These are phyloP conservation scores for Sitophilus oryzae DNA, from an alignment of 1,140 invertebrate genomes.

Conservation along the genomic window DNA sequence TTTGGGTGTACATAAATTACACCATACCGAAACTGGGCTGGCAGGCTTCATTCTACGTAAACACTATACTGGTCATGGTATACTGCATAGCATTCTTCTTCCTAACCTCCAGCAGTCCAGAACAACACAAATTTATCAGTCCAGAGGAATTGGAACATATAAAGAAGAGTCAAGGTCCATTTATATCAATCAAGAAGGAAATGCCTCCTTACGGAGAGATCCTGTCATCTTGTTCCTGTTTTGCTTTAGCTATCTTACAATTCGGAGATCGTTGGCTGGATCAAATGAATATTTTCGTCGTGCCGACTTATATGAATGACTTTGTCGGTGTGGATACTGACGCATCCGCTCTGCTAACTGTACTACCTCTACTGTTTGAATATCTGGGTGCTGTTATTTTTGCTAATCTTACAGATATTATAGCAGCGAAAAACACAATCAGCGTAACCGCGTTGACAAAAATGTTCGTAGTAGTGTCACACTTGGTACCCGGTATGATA, in stretches of 20 bases:
- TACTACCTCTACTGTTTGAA: slow-evolving; percentile 69
- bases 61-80: slow-evolving; percentile 9
- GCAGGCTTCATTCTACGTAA: slow-evolving; percentile 48
- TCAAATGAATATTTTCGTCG: slow-evolving; percentile 74
- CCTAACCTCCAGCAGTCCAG: slow-evolving; percentile 63
- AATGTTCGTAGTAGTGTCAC: slow-evolving; percentile 65
- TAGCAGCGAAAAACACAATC: slow-evolving; percentile 52
- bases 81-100: slow-evolving; percentile 25
- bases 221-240: slow-evolving; percentile 58
- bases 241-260: slow-evolving; percentile 58
- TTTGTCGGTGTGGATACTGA: slow-evolving; percentile 72
- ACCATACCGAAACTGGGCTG: slow-evolving; percentile 61
- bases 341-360: slow-evolving; percentile 39
- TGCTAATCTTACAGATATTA: slow-evolving; percentile 60
- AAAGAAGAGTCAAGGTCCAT: slow-evolving; percentile 51
- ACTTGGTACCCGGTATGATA: slow-evolving; percentile 60
- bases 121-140: slow-evolving; percentile 66
- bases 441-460: slow-evolving; percentile 59
- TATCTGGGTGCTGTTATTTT: slow-evolving; percentile 59
- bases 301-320: slow-evolving; percentile 73
- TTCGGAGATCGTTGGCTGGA: slow-evolving; percentile 73
- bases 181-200: slow-evolving; percentile 49
- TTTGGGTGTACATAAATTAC: slow-evolving; percentile 61
- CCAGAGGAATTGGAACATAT: slow-evolving; percentile 72
- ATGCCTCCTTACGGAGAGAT: slow-evolving; percentile 54